Conservation (phyloP, 2,113 vertebrate species). For the Xiphophorus couchianus region DNA sequence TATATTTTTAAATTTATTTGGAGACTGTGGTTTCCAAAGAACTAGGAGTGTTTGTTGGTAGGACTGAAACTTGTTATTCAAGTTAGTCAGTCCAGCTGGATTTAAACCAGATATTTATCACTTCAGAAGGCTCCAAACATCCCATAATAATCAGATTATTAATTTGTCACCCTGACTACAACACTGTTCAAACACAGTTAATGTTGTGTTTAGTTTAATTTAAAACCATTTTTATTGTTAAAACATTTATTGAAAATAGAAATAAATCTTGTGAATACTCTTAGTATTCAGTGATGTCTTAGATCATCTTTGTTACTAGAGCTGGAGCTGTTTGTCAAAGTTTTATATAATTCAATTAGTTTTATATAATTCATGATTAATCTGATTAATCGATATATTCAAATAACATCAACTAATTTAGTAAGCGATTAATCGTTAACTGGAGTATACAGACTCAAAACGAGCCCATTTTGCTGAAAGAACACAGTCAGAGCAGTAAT, state of each 20-base stretch:
- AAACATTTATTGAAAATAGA: not conserved
- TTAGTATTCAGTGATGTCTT: not conserved
- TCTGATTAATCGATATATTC: too few species aligned
- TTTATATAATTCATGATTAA: not conserved
- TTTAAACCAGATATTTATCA: not conserved
- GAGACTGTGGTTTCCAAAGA: not conserved
- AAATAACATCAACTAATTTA: too few species aligned
- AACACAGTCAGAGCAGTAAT: too few species aligned
- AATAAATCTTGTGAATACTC: too few species aligned
- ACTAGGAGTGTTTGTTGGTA: not conserved
- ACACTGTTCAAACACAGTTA: not conserved
- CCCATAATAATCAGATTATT: not conserved
- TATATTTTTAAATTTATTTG: not conserved
- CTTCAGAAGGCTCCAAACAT: not conserved
- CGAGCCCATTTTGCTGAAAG: too few species aligned
- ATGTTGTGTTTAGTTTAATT: not conserved
- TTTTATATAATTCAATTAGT: not conserved
- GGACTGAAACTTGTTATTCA: constrained; percentile 9
- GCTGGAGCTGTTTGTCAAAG: not conserved
- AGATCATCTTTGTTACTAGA: not conserved
- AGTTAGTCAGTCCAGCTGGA: not conserved
- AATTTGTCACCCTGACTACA: not conserved
- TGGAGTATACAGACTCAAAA: too few species aligned
- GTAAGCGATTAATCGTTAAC: too few species aligned
- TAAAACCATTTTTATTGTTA: not conserved